phyloP scores from a whole-genome alignment of 2,888 invertebrate species.

The Papilio gigon region DNA sequence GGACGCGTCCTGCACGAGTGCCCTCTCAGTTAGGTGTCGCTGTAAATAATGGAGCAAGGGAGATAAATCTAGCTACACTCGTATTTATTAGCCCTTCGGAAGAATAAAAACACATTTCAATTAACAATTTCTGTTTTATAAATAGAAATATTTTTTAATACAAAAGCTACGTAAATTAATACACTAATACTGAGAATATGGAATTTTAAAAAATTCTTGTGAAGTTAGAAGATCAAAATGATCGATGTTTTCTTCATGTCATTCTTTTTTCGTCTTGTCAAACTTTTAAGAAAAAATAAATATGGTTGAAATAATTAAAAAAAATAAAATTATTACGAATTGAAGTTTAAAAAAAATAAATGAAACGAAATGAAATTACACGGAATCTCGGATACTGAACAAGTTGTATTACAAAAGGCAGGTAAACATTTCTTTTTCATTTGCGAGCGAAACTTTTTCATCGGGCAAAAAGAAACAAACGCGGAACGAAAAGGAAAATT shows the following conservation, averaged over 20 bases:
- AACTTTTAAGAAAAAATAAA: too few relatives aligned
- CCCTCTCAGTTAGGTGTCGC: conserved; percentile 21
- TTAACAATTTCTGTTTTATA: not conserved
- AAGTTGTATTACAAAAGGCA: conserved; percentile 29
- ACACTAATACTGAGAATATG: not conserved
- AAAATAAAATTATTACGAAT: not conserved
- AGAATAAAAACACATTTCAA: conserved; percentile 4
- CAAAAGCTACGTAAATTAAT: not conserved
- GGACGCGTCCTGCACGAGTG: conserved; percentile 23
- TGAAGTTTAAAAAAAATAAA: not conserved
- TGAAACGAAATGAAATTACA: conserved; percentile 23
- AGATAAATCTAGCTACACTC: conserved; percentile 25
- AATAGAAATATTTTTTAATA: not conserved
- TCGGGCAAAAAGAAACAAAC: not conserved
- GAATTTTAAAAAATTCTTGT: too few relatives aligned
- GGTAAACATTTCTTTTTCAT: conserved; percentile 35
- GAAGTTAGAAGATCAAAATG: too few relatives aligned
- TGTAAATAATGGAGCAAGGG: conserved; percentile 17
- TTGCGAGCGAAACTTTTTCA: conserved; percentile 32
- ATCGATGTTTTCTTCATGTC: too few relatives aligned
- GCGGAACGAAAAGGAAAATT: conserved; percentile 22
- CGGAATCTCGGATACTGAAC: conserved; percentile 17
- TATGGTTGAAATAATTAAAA: not conserved
- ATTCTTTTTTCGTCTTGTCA: too few relatives aligned
- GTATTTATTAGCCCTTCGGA: conserved; percentile 17